These are phyloP conservation scores for Margaritifera margaritifera DNA, from an alignment of 2,888 invertebrate genomes.

Conservation along the genomic window DNA sequence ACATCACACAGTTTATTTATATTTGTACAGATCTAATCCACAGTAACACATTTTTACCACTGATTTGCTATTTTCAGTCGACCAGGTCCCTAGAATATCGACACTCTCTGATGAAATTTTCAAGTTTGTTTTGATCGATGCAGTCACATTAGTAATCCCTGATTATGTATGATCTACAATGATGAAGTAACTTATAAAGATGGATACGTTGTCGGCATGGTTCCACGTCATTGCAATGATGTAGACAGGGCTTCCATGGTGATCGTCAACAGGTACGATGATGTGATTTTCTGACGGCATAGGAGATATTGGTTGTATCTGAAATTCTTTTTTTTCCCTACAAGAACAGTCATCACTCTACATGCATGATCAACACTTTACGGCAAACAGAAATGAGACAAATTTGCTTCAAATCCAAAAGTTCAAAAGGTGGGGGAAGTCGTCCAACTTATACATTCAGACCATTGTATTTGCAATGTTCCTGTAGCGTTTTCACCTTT, in stretches of 20 bases:
- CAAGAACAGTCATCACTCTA: too few species aligned
- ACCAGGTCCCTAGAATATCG: slow-evolving; percentile 1
- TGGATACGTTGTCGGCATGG: slow-evolving; percentile 32
- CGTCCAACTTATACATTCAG: too few species aligned
- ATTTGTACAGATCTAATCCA: slow-evolving; percentile 6
- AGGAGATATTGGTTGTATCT: too few species aligned
- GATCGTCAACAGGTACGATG: slow-evolving; percentile 7
- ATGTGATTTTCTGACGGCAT: too few species aligned
- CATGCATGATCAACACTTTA: too few species aligned
- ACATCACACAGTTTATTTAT: too few species aligned
- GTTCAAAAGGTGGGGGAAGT: too few species aligned
- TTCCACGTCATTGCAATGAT: slow-evolving; percentile 38
- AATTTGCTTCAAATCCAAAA: too few species aligned
- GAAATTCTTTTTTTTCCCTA: too few species aligned
- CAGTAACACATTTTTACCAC: slow-evolving; percentile 3
- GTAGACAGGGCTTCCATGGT: slow-evolving; percentile 35
- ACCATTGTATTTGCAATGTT: too few species aligned
- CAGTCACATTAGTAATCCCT: slow-evolving; percentile 10
- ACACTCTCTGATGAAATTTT: not conserved
- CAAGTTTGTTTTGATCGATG: not conserved
- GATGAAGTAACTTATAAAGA: slow-evolving; percentile 28
- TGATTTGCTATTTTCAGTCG: slow-evolving; percentile 5
- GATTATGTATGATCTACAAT: slow-evolving; percentile 43
- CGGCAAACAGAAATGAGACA: too few species aligned
- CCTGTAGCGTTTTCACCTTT: too few species aligned